Percentiles rank a stretch among this genome's conserved stretches.
These are phyloP conservation scores for Rhopalosiphum nymphaeae DNA, from an alignment of 2,888 invertebrate species.

Conservation along the genomic window DNA sequence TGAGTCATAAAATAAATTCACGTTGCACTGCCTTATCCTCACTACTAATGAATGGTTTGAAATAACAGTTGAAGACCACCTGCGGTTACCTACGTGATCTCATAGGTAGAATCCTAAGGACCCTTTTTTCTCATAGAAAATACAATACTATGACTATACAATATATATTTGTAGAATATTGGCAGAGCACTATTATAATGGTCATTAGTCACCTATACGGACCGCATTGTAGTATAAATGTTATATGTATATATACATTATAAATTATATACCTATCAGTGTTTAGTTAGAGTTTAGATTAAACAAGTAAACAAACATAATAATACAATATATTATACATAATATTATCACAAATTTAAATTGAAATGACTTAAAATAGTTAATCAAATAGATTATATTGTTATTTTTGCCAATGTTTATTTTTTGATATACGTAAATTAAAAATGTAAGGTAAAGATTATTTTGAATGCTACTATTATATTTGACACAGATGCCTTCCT, in stretches of 20 bases:
- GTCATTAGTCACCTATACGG: background rate
- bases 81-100: background rate
- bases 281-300: background rate
- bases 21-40: background rate
- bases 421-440: background rate
- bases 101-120: background rate
- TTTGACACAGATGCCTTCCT: background rate
- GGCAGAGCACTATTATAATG: background rate
- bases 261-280: background rate
- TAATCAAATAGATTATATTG: background rate
- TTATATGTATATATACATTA: background rate
- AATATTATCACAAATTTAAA: background rate
- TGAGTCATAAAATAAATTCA: background rate
- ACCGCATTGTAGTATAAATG: background rate
- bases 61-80: background rate
- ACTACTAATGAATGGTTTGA: background rate
- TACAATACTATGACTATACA: background rate
- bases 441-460: background rate
- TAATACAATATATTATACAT: background rate
- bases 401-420: slow-evolving; percentile 3
- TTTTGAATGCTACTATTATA: background rate
- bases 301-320: background rate
- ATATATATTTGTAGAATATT: background rate
- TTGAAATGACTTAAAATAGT: background rate
- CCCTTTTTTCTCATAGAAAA: background rate